Conservation (phyloP, 2,888 invertebrate genomes). For the Microdon myrmicae region DNA sequence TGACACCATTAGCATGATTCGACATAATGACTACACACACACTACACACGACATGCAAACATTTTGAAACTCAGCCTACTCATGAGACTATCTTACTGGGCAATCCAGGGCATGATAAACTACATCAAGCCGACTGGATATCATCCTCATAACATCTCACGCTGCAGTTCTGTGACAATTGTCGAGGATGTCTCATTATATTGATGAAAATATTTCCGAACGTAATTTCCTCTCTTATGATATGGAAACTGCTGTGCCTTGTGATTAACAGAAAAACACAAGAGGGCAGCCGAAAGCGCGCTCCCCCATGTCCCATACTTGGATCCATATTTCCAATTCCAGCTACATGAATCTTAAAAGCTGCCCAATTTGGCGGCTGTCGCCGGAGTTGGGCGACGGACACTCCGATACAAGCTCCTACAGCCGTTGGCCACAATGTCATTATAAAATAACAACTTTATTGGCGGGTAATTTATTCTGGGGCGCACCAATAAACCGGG, state of each 20-base stretch:
- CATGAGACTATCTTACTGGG: no score
- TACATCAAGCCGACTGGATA: no score
- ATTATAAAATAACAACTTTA: constrained; percentile 67
- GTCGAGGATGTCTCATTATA: constrained; percentile 28
- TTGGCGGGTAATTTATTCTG: constrained; percentile 66
- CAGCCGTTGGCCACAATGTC: constrained; percentile 56
- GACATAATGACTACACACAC: no score
- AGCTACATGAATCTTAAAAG: constrained; percentile 30
- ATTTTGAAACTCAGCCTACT: no score
- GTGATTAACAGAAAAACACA: constrained; percentile 4
- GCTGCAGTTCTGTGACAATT: no score
- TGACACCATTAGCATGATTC: no score
- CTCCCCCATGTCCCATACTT: neutral
- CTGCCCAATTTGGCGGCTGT: constrained; percentile 16
- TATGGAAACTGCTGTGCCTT: constrained; percentile 1
- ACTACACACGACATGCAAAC: no score
- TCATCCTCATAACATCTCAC: no score
- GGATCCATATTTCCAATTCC: constrained; percentile 15
- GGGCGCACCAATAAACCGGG: constrained; percentile 64
- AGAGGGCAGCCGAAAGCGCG: constrained; percentile 22
- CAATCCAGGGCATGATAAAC: no score
- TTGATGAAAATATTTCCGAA: constrained; percentile 38
- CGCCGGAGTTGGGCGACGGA: constrained; percentile 12
- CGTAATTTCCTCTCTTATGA: constrained; percentile 9
- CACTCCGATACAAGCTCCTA: constrained; percentile 40